Conservation (phyloP, 1,140 invertebrate species). For the Cydia pomonella region DNA sequence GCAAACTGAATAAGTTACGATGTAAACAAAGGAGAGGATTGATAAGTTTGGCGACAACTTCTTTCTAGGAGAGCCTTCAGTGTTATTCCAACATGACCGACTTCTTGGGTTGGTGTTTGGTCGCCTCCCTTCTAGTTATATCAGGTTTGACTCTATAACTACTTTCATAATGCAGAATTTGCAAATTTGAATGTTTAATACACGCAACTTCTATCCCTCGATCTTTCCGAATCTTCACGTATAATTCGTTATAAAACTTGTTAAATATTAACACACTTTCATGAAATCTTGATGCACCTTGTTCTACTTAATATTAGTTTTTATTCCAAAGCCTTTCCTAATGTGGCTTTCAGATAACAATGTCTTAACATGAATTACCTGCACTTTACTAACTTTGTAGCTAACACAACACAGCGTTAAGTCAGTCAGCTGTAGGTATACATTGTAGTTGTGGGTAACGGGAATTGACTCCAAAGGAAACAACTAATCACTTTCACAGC, state of each 20-base stretch:
- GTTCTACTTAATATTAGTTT: constrained; percentile 43
- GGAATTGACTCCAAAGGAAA: too few species aligned
- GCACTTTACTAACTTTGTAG: constrained; percentile 28
- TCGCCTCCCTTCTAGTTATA: constrained; percentile 2
- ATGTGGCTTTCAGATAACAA: neutral
- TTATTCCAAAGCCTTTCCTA: constrained; percentile 50
- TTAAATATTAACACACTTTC: constrained; percentile 25
- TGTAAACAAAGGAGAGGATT: constrained; percentile 23
- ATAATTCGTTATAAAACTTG: constrained; percentile 16
- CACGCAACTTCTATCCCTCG: constrained; percentile 29
- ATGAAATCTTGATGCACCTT: constrained; percentile 42
- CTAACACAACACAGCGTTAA: neutral
- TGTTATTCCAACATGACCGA: neutral
- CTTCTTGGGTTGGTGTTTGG: constrained; percentile 13
- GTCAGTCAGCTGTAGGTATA: neutral
- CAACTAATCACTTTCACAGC: too few species aligned
- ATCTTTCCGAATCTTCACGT: constrained; percentile 21
- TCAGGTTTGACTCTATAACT: constrained; percentile 22
- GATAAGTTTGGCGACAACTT: constrained; percentile 19
- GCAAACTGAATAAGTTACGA: constrained; percentile 14
- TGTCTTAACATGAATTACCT: neutral
- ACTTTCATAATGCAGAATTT: neutral
- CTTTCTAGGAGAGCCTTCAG: neutral
- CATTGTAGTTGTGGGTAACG: too few species aligned
- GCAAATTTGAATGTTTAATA: constrained; percentile 3